Conservation (phyloP, 2,113 vertebrate genomes). For the Isurus oxyrinchus region DNA sequence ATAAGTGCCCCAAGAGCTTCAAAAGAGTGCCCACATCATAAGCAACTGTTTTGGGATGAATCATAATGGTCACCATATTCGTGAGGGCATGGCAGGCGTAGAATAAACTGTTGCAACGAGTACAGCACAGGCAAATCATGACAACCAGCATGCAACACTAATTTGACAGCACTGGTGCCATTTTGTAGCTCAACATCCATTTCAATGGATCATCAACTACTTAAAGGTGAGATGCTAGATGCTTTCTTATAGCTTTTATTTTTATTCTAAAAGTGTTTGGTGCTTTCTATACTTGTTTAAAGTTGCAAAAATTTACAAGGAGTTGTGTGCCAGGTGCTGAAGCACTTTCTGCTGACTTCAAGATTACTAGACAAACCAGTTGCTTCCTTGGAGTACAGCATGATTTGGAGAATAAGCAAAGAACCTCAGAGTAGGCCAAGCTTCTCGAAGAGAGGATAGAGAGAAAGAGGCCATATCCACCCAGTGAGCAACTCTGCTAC, state of each 20-base stretch:
- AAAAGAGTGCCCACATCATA: neutral
- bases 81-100: neutral
- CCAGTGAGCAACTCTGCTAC: too few relatives aligned
- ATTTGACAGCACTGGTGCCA: neutral
- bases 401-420: too few relatives aligned
- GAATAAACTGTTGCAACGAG: neutral
- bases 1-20: neutral
- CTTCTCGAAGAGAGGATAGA: too few relatives aligned
- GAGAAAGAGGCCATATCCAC: too few relatives aligned
- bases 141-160: neutral
- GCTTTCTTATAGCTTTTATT: neutral
- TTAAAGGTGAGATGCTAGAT: neutral
- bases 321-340: neutral
- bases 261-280: neutral
- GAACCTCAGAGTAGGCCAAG: too few relatives aligned
- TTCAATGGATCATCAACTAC: neutral
- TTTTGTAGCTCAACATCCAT: neutral
- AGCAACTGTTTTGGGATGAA: neutral
- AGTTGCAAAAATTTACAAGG: neutral
- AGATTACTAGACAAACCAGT: too few relatives aligned
- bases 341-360: neutral
- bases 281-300: neutral
- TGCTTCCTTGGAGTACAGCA: too few relatives aligned
- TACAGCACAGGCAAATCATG: neutral
- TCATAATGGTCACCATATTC: neutral